These are phyloP conservation scores for Carcharodon carcharias DNA, from an alignment of 2,797 vertebrate species.

Conservation along the genomic window DNA sequence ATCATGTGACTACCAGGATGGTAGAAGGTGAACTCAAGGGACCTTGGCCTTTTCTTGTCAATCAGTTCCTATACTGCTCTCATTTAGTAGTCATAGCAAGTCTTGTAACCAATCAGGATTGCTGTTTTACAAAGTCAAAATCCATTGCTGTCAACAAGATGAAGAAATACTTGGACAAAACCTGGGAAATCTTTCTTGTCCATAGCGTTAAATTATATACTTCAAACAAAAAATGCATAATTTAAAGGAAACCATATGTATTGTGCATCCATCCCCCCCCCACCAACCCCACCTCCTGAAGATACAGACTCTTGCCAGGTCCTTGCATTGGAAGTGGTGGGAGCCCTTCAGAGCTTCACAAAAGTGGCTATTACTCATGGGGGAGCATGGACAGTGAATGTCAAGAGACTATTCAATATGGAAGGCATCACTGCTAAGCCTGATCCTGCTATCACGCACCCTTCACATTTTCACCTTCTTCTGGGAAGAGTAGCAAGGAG, in stretches of 20 bases:
- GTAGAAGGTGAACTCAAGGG: neutral
- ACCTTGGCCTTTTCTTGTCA: neutral
- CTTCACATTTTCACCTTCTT: neutral
- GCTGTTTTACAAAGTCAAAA: neutral
- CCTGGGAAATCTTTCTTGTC: neutral
- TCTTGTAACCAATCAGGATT: neutral
- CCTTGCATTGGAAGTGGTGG: neutral
- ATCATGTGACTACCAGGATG: neutral
- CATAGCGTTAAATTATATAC: neutral
- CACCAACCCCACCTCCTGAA: neutral
- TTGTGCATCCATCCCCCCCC: neutral
- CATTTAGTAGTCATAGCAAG: neutral
- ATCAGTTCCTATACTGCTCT: neutral
- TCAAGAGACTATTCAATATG: neutral
- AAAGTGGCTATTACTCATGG: neutral
- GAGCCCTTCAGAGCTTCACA: neutral
- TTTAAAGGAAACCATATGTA: neutral
- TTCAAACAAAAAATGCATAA: neutral
- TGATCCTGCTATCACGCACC: neutral
- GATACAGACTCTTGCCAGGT: too few species aligned
- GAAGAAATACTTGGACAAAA: neutral
- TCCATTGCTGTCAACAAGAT: neutral
- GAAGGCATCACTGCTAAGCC: neutral
- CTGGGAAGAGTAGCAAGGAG: neutral
- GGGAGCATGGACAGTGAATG: neutral